Evolutionary conservation across 2,888 invertebrate species (phyloP).

Genomic region (Cosmia trapezina): DNA sequence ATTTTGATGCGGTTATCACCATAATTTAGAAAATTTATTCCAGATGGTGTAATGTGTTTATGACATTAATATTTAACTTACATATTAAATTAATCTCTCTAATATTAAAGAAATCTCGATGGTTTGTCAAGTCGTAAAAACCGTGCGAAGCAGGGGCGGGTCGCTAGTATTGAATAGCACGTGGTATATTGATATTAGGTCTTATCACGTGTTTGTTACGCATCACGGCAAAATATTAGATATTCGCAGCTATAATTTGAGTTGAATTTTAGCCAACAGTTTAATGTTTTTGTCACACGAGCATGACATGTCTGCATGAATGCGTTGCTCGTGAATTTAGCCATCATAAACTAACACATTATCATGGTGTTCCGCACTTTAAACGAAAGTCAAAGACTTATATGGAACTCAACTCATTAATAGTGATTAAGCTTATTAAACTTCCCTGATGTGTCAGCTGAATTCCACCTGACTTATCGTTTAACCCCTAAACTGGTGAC

Average conservation of each 20-base stretch:
- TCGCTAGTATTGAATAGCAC: slow-evolving; percentile 3
- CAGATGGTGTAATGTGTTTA: no score
- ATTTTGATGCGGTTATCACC: no score
- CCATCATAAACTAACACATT: neutral
- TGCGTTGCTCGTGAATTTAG: neutral
- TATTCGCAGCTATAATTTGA: neutral
- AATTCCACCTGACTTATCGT: slow-evolving; percentile 28
- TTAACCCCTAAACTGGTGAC: slow-evolving; percentile 34
- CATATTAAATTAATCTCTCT: no score
- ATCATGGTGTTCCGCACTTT: neutral
- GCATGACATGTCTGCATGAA: neutral
- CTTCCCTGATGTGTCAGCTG: slow-evolving; percentile 9
- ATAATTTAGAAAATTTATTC: no score
- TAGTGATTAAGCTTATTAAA: slow-evolving; percentile 12
- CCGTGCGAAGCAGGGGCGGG: neutral
- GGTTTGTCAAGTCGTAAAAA: neutral
- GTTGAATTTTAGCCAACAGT: slow-evolving; percentile 18
- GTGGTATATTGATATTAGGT: neutral
- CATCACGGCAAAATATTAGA: neutral
- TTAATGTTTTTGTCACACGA: slow-evolving; percentile 2
- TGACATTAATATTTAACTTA: no score
- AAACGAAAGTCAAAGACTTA: neutral
- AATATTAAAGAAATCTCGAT: neutral
- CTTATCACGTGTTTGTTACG: slow-evolving; percentile 10
- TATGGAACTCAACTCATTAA: slow-evolving; percentile 1